Percentiles rank a stretch among this genome's conserved stretches.
phyloP scores from a whole-genome alignment of 2,113 vertebrate genomes.

The Oncorhynchus nerka region DNA sequence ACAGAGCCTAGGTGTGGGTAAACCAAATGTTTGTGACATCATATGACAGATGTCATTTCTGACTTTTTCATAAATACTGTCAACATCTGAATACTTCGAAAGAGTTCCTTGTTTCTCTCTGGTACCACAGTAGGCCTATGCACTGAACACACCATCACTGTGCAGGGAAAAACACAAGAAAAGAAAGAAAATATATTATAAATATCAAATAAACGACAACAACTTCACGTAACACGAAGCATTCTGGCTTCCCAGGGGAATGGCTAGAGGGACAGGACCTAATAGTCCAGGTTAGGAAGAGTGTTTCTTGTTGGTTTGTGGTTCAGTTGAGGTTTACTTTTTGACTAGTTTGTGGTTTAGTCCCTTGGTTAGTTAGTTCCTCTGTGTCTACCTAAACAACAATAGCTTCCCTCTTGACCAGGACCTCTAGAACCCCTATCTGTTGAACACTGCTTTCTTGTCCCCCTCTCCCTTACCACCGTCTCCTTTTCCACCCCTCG shows the following conservation, averaged over 20 bases:
- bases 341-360: too few relatives aligned
- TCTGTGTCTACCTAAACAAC: too few relatives aligned
- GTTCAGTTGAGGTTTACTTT: too few relatives aligned
- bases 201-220: conserved; percentile 38
- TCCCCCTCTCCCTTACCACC: neutral
- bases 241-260: conserved; percentile 39
- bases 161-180: conserved; percentile 9
- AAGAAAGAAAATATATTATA: conserved; percentile 12
- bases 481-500: neutral
- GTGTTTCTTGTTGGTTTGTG: neutral
- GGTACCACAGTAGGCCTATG: conserved; percentile 12
- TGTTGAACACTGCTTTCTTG: too few relatives aligned
- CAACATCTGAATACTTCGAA: neutral
- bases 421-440: neutral
- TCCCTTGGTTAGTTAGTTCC: too few relatives aligned
- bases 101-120: conserved; percentile 7
- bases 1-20: too few relatives aligned
- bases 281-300: conserved; percentile 21
- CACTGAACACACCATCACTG: conserved; percentile 14
- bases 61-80: too few relatives aligned
- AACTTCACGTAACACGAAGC: conserved; percentile 54
- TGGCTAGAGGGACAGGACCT: conserved; percentile 26
- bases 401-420: too few relatives aligned
- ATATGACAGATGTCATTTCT: too few relatives aligned
- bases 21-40: too few relatives aligned